Evolutionary conservation across 1,140 invertebrate genomes (phyloP).

Genomic region (Bicyclus anynana): DNA sequence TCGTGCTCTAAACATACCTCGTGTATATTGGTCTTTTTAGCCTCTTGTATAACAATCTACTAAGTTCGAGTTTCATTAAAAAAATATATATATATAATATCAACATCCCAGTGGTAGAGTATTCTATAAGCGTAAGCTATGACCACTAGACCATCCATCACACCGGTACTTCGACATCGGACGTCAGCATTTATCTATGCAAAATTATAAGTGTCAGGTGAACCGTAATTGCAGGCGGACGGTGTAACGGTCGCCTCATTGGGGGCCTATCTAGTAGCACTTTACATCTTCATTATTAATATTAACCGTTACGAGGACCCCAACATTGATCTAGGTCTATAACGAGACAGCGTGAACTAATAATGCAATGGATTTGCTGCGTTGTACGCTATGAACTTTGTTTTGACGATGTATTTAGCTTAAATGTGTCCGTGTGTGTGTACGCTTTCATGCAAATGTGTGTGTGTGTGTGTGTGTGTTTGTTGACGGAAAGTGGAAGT

Average conservation of each 20-base stretch:
- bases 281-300: conserved; percentile 17
- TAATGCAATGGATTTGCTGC: not conserved
- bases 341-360: conserved; percentile 2
- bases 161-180: not conserved
- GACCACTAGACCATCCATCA: conserved; percentile 5
- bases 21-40: too few relatives aligned
- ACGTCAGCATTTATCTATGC: conserved; percentile 28
- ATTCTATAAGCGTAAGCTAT: not conserved
- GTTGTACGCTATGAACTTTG: not conserved
- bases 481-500: too few relatives aligned
- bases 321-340: conserved; percentile 9
- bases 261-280: conserved; percentile 3
- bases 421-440: too few relatives aligned
- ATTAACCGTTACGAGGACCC: conserved; percentile 10
- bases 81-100: too few relatives aligned
- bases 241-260: conserved; percentile 12
- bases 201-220: conserved; percentile 20
- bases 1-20: too few relatives aligned
- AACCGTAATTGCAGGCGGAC: conserved; percentile 18
- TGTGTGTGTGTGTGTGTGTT: too few relatives aligned
- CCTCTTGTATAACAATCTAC: too few relatives aligned
- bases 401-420: too few relatives aligned
- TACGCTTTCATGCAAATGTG: too few relatives aligned
- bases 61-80: too few relatives aligned
- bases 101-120: not conserved